phyloP scores from a whole-genome alignment of 2,888 invertebrate genomes.

The Rhodophaea formosa region DNA sequence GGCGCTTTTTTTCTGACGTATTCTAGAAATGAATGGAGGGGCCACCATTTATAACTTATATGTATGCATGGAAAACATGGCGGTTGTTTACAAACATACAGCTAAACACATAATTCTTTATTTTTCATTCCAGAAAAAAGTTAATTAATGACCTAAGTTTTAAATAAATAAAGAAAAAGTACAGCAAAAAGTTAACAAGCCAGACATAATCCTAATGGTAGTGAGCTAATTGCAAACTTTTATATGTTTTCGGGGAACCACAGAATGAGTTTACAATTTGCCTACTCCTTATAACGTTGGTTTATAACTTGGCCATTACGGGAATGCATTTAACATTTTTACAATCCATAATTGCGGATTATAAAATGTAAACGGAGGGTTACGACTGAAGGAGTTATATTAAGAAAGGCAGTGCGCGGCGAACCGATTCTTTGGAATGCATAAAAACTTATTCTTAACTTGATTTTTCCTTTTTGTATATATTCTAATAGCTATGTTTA shows the following conservation, averaged over 20 bases:
- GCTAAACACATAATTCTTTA: neutral
- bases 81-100: neutral
- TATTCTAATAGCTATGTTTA: too few species aligned
- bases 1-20: too few species aligned
- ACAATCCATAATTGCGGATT: slow-evolving; percentile 78
- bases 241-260: slow-evolving; percentile 61
- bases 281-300: slow-evolving; percentile 51
- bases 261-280: slow-evolving; percentile 57
- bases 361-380: slow-evolving; percentile 59
- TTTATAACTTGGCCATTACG: slow-evolving; percentile 68
- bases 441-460: neutral
- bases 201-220: slow-evolving; percentile 27
- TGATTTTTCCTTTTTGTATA: too few species aligned
- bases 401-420: neutral
- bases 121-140: neutral
- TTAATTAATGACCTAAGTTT: slow-evolving; percentile 7
- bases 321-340: slow-evolving; percentile 74
- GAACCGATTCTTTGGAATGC: neutral
- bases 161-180: neutral
- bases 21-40: too few species aligned
- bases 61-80: too few species aligned
- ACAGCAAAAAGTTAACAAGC: slow-evolving; percentile 2
- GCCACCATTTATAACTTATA: too few species aligned
- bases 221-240: slow-evolving; percentile 49
- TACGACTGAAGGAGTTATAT: slow-evolving; percentile 4